These are phyloP conservation scores for Anableps anableps DNA, from an alignment of 2,797 vertebrate species.

Conservation along the genomic window DNA sequence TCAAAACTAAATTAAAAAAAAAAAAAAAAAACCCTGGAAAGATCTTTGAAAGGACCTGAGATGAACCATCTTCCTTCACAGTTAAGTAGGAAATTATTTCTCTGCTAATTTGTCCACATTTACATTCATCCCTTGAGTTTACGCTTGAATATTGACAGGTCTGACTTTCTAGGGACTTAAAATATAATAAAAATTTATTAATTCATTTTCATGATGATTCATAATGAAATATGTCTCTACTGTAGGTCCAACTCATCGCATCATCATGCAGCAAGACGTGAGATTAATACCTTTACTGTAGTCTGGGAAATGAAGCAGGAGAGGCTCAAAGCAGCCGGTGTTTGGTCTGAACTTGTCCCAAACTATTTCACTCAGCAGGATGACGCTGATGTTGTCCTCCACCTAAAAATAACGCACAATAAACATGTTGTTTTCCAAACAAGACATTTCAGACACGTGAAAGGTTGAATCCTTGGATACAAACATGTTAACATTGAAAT, in stretches of 20 bases:
- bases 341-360: slow-evolving; percentile 96
- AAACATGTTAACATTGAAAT: neutral
- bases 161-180: neutral
- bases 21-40: too few species aligned
- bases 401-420: slow-evolving; percentile 76
- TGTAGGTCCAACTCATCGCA: slow-evolving; percentile 9
- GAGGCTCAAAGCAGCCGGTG: slow-evolving; percentile 91
- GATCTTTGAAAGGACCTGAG: neutral
- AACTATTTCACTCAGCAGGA: slow-evolving; percentile 94
- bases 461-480: neutral
- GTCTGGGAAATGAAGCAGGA: slow-evolving; percentile 93
- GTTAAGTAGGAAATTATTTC: neutral
- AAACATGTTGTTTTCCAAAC: neutral
- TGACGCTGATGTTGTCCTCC: slow-evolving; percentile 89
- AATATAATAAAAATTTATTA: neutral
- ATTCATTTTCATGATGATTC: slow-evolving; percentile 3
- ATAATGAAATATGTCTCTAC: slow-evolving; percentile 22
- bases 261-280: slow-evolving; percentile 10
- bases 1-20: too few species aligned
- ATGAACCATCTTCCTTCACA: neutral
- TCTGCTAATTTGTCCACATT: neutral
- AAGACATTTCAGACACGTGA: neutral
- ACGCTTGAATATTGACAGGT: neutral
- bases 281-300: slow-evolving; percentile 92
- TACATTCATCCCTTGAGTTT: neutral